Base-by-base conservation (phyloP, 1,140 invertebrate species). In the Ceratina japonica region DNA sequence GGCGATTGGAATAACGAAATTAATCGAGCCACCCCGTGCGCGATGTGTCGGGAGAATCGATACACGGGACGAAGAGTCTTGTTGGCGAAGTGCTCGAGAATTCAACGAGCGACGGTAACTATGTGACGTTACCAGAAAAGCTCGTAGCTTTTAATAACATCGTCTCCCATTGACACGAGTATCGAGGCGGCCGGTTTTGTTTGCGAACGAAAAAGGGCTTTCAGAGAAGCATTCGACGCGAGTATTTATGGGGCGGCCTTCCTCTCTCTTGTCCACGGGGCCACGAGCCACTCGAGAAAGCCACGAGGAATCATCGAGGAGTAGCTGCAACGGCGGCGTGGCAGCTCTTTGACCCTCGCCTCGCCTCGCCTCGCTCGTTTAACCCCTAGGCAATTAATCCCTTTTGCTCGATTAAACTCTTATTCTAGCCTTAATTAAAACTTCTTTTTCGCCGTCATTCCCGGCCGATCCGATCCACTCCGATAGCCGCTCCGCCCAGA, bases 381-480 rank as follows among this genome's bases (percentile, higher is more conserved):
- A 84, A 31, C 65, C 70, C 77, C 83, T 79, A 61, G 82, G 84
- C 88, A 89, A 89, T 89, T 89, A 89, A 89, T 89, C 87, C 86
- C 83, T 83, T 81, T 85, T 83, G 87, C 86, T 85, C 88, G 87
- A 89, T 89, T 89, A 89, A 89, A 89, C 88, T 89, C 83, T 87
- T 87, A 87, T 88, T 89, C 87, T 86, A 81, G 80, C 83, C 88
- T 89, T 89, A 89, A 89, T 89, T 89, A 89, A 89, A 89, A 89
- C 84, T 89, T 89, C 81, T 89, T 85, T 83, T 84, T 80, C 81
- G 56, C 27, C 69, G 82, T 75, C 61, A 75, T 75, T 81, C 75
- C 56, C 72, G 70, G 68, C n/a, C 68, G 37, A 27, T 7, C 49
- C 37, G 37, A 44, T 44, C 37, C 37, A 44, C 37, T 44, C 37